Evolutionary conservation across 2,113 vertebrate species (phyloP), one percentile per base, ranked within the genome.

Genomic region (Albula glossodonta): DNA sequence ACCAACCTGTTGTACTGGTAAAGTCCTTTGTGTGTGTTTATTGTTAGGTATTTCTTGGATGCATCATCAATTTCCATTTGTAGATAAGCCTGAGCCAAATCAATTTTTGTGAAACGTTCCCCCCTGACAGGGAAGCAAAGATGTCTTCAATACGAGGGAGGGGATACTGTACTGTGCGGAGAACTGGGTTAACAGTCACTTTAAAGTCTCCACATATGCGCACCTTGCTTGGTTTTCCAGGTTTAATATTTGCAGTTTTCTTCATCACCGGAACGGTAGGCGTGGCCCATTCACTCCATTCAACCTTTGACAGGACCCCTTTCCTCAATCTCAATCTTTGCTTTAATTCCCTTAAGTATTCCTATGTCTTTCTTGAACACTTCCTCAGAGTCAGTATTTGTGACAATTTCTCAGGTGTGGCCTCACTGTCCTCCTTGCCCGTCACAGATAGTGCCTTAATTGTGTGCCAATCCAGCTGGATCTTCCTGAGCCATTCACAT

Each of bases 301-400:
- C 66, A 0, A 87, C 84, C 6, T 81, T 78, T 31, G 81, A 82
- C 7, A 88, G 50, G 17, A 86, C 74, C 13, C 56, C n/a, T n/a
- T n/a, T 86, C 74, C 12, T 85, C 51, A 5, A 84, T 31, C 10
- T 81, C 49, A 81, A 81, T 79, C 48, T 63, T 83, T 19, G 57
- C 83, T 17, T 81, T 86, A 7, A 88, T 82, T 60, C 17, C 3
- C 56, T 80, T 87, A 4, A 85, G 77, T 51, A n/a, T 87, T 10
- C 86, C 80, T 15, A 85, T 74, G 2, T 79, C 88, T 10, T 90
- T 85, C 9, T 81, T 2, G 53, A 89, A 88, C 19, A 87, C 66
- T 5, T 86, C 81, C 3, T 31, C 60, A 57, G 83, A 51, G 13
- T 80, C 25, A 17, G 60, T 41, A 86, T 31, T 49, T 66, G 19